Evolutionary conservation across 2,888 invertebrate species (phyloP).

Genomic region (Microctonus brassicae): DNA sequence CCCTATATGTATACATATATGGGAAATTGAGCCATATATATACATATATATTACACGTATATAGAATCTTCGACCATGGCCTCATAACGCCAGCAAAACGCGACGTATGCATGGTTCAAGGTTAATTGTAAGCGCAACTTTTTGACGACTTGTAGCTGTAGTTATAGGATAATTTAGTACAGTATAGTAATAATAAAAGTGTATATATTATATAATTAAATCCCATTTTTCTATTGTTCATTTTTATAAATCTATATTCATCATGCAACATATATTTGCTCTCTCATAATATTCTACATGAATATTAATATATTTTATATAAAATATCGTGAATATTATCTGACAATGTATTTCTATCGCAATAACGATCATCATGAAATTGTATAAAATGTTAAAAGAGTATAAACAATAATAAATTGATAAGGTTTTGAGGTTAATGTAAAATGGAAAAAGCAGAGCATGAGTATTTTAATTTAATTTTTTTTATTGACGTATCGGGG

Average conservation of each 20-base stretch:
- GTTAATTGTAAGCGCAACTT: conserved; percentile 34
- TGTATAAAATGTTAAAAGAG: no score
- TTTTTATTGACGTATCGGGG: conserved; percentile 33
- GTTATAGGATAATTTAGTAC: no score
- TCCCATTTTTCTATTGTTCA: neutral
- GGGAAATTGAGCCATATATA: conserved; percentile 24
- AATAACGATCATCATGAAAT: no score
- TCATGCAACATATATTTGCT: neutral
- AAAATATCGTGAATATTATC: neutral
- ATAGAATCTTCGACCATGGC: conserved; percentile 48
- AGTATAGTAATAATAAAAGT: no score
- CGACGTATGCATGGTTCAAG: conserved; percentile 39
- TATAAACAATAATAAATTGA: no score
- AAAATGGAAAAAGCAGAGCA: conserved; percentile 7
- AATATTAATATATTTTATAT: neutral
- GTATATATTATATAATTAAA: no score
- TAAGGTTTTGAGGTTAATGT: no score
- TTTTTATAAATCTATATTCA: neutral
- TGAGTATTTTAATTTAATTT: neutral
- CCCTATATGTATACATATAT: no score
- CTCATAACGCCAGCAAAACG: conserved; percentile 45
- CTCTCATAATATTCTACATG: neutral
- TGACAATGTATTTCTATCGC: no score
- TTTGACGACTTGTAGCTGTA: neutral
- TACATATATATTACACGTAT: no score